These are phyloP conservation scores for Symphodus melops DNA, from an alignment of 2,113 vertebrate species.

Conservation along the genomic window DNA sequence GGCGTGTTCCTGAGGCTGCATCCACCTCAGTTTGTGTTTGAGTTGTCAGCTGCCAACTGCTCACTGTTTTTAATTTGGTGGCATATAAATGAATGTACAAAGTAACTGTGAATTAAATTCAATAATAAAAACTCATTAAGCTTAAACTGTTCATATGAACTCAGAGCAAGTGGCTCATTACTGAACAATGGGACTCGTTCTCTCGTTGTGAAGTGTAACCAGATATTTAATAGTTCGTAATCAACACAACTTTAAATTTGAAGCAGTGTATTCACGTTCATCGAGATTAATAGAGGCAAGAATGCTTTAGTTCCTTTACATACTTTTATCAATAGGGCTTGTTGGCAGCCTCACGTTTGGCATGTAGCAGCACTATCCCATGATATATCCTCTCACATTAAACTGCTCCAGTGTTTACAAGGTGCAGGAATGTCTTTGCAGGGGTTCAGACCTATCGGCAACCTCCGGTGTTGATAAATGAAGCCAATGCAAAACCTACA, in stretches of 20 bases:
- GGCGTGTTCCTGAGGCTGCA: no score
- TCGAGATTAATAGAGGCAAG: no score
- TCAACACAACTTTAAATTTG: background rate
- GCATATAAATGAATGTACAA: background rate
- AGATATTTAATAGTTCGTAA: background rate
- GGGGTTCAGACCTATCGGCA: no score
- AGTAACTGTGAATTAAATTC: background rate
- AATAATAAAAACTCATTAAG: background rate
- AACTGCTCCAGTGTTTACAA: no score
- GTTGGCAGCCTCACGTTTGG: no score
- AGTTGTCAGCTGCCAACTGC: background rate
- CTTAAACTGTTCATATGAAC: slow-evolving; percentile 4
- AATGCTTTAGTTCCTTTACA: no score
- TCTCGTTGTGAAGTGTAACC: background rate
- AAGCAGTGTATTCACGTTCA: background rate
- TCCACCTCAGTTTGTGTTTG: background rate
- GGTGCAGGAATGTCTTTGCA: no score
- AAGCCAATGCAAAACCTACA: no score
- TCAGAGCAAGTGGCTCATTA: background rate
- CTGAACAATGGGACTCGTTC: background rate
- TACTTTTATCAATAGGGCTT: no score
- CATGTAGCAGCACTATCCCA: no score
- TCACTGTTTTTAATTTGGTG: background rate
- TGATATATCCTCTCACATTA: no score
- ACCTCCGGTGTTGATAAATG: no score